phyloP scores from a whole-genome alignment of 2,797 vertebrate species.

The Parauchenoglanis ngamensis region DNA sequence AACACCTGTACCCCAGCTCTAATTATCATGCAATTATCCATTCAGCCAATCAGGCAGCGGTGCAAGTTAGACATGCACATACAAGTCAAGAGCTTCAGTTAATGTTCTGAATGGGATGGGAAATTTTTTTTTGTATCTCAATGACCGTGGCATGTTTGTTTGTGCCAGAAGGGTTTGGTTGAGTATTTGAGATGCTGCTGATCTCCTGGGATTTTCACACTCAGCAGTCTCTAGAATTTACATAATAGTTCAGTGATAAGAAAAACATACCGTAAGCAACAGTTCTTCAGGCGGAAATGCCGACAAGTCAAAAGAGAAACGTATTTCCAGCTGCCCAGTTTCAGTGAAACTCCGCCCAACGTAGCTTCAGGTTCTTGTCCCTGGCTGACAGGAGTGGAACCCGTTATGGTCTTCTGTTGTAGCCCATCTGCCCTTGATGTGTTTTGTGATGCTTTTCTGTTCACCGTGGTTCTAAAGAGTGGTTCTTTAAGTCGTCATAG shows the following conservation, averaged over 20 bases:
- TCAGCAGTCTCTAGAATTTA: too few relatives aligned
- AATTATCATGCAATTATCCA: too few relatives aligned
- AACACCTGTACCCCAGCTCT: background rate
- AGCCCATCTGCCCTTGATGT: background rate
- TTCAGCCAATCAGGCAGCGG: background rate
- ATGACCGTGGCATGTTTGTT: background rate
- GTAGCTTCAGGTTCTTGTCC: background rate
- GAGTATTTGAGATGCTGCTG: background rate
- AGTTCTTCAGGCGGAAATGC: too few relatives aligned
- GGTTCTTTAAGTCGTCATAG: background rate
- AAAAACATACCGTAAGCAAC: too few relatives aligned
- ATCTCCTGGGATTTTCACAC: background rate
- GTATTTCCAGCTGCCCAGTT: too few relatives aligned
- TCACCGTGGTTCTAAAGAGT: too few relatives aligned
- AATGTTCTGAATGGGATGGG: background rate
- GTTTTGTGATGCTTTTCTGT: background rate
- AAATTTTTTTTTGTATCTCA: background rate
- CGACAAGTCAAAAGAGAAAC: too few relatives aligned
- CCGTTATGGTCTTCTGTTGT: background rate
- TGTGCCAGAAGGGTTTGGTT: too few relatives aligned
- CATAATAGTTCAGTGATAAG: too few relatives aligned
- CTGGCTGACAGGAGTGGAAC: background rate
- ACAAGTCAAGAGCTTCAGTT: background rate
- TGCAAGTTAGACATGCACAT: background rate
- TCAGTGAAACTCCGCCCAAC: too few relatives aligned